phyloP scores from a whole-genome alignment of 2,797 vertebrate species.

The Clarias pachynema region DNA sequence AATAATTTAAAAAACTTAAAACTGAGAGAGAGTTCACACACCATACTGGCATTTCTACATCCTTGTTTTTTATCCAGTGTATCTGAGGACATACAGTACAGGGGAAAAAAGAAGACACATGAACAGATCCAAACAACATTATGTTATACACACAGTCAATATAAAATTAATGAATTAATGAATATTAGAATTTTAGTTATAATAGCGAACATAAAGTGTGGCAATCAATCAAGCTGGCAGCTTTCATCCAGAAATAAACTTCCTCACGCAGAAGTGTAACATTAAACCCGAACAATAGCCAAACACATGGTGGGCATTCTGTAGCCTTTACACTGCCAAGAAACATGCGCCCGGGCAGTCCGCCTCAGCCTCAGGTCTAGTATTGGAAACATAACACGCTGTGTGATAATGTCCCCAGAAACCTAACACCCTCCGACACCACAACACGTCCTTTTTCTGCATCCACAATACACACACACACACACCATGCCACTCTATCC shows the following conservation, averaged over 20 bases:
- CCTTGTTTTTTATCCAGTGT: not conserved
- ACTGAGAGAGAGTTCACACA: not conserved
- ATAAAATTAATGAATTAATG: not conserved
- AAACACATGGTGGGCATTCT: constrained; percentile 63
- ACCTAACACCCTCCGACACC: constrained; percentile 44
- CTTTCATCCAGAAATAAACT: constrained; percentile 68
- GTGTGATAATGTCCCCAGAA: constrained; percentile 51
- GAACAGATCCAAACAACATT: not conserved
- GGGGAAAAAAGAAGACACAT: not conserved
- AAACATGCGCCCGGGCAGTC: constrained; percentile 42
- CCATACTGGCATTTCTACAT: not conserved
- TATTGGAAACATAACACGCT: constrained; percentile 71
- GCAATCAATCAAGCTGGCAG: constrained; percentile 42
- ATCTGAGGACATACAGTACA: not conserved
- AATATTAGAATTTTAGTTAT: not conserved
- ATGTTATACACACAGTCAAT: not conserved
- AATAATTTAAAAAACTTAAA: no score
- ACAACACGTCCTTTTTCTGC: constrained; percentile 16
- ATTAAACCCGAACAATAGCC: constrained; percentile 77
- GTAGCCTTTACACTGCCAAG: constrained; percentile 52
- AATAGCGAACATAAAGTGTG: not conserved
- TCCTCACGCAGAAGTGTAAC: constrained; percentile 72
- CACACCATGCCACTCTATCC: not conserved
- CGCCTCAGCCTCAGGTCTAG: constrained; percentile 52
- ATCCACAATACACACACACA: constrained; percentile 4